A percentile compares a stretch with the other conserved stretches of the same genome.
Conservation (phyloP, 2,888 invertebrate genomes). For the Leucoma salicis region DNA sequence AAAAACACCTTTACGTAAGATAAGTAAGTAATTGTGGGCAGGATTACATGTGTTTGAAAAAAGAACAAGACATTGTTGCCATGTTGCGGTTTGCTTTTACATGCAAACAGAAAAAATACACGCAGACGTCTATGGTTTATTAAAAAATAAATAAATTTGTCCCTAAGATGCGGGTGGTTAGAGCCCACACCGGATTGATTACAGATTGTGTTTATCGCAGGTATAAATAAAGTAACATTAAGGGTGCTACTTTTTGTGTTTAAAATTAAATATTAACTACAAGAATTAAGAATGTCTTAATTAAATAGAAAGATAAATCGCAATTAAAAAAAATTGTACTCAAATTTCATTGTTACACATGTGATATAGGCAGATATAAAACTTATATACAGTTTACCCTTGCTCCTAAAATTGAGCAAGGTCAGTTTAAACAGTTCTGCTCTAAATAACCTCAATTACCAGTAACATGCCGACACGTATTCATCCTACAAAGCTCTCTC, state of each 20-base stretch:
- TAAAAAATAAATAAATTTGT: background rate
- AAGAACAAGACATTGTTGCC: background rate
- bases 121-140: background rate
- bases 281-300: too few relatives aligned
- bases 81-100: background rate
- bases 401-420: conserved; percentile 4
- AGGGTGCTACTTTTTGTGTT: too few relatives aligned
- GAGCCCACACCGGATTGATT: background rate
- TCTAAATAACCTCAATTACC: conserved; percentile 4
- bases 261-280: too few relatives aligned
- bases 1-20: too few relatives aligned
- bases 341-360: too few relatives aligned
- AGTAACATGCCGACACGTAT: background rate
- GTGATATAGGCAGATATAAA: too few relatives aligned
- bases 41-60: too few relatives aligned
- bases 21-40: too few relatives aligned
- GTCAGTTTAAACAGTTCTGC: conserved; percentile 5
- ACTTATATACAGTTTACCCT: background rate
- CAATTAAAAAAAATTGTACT: too few relatives aligned
- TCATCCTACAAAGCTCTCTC: background rate
- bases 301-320: too few relatives aligned
- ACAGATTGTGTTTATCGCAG: background rate
- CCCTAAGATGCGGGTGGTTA: background rate
- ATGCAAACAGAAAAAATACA: background rate
- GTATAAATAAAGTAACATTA: too few relatives aligned